Percentiles rank a stretch among this genome's conserved stretches.
phyloP scores from a whole-genome alignment of 2,797 vertebrate species.

The Lepilemur ruficaudatus region DNA sequence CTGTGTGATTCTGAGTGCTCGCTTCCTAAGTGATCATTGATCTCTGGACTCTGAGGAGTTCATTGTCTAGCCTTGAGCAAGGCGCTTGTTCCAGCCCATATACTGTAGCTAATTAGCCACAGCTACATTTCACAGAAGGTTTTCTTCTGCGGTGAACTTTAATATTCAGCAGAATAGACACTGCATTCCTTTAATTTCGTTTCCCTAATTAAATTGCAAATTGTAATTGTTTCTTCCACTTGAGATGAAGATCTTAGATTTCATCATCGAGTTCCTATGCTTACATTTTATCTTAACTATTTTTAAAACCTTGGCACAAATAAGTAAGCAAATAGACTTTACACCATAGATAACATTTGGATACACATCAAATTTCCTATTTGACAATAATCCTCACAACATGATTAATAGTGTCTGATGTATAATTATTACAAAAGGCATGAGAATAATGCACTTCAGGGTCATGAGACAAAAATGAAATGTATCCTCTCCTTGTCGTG shows the following conservation, averaged over 20 bases:
- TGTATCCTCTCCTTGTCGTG: background rate
- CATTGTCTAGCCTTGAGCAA: background rate
- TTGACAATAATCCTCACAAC: background rate
- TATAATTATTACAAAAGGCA: background rate
- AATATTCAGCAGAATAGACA: conserved; percentile 28
- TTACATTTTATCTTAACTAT: background rate
- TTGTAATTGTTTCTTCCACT: conserved; percentile 37
- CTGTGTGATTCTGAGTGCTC: background rate
- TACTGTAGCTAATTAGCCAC: conserved; percentile 28
- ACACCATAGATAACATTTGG: background rate
- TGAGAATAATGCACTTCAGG: background rate
- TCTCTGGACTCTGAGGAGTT: background rate
- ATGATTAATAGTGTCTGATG: background rate
- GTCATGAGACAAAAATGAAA: background rate
- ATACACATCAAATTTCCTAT: background rate
- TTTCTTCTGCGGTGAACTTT: background rate
- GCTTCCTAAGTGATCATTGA: background rate
- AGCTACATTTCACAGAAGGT: background rate
- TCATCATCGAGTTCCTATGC: background rate
- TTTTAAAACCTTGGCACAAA: conserved; percentile 20
- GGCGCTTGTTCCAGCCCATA: background rate
- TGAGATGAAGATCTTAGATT: conserved; percentile 48
- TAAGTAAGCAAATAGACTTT: background rate
- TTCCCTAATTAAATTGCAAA: conserved; percentile 63
- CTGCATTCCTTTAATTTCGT: conserved; percentile 26